Conservation (phyloP, 2,113 vertebrate genomes). For the Ramphastos sulfuratus region DNA sequence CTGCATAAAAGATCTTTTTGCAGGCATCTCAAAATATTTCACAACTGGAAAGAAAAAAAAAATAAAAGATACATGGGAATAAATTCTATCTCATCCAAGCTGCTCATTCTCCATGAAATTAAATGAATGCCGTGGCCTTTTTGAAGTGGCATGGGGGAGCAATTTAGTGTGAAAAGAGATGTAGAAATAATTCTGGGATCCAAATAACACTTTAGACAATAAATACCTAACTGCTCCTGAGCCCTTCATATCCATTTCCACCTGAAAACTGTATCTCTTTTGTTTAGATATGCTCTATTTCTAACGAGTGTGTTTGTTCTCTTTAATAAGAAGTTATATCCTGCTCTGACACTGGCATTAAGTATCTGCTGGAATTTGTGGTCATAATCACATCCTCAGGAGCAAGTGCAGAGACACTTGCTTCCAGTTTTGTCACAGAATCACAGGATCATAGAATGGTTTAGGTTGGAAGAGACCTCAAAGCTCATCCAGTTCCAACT, state of each 20-base stretch:
- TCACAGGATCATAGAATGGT: too few relatives aligned
- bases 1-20: conserved; percentile 10
- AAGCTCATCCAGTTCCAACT: too few relatives aligned
- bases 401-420: not conserved
- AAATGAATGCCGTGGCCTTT: conserved; percentile 62
- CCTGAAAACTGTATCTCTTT: not conserved
- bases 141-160: conserved; percentile 36
- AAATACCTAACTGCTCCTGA: conserved; percentile 4
- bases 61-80: not conserved
- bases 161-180: conserved; percentile 43
- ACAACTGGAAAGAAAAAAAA: conserved; percentile 1
- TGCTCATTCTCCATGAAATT: conserved; percentile 60
- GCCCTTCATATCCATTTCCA: not conserved
- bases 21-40: conserved; percentile 32
- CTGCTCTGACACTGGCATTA: not conserved
- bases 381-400: not conserved
- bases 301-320: not conserved
- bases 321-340: not conserved
- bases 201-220: conserved; percentile 19
- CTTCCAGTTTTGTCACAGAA: not conserved
- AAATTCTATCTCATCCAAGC: conserved; percentile 48
- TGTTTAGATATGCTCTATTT: not conserved
- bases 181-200: conserved; percentile 51
- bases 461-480: too few relatives aligned
- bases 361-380: not conserved